Percentiles rank a stretch among this genome's conserved stretches.
phyloP scores from a whole-genome alignment of 2,888 invertebrate genomes.

The Phengaris arion region DNA sequence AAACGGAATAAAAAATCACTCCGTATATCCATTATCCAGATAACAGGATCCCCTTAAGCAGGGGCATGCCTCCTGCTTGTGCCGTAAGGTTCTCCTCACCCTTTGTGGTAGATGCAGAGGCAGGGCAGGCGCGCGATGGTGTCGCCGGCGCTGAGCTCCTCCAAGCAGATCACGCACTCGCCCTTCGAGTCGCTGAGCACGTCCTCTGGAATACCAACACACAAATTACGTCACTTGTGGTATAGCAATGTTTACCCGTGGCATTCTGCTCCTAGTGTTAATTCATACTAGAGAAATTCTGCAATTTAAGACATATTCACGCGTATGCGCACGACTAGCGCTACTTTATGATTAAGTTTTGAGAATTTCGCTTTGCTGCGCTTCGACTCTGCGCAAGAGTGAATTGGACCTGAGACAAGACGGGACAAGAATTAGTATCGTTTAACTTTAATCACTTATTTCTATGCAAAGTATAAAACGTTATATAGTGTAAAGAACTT shows the following conservation, averaged over 20 bases:
- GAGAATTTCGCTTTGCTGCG: too few species aligned
- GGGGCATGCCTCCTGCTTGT: too few species aligned
- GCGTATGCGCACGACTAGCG: too few species aligned
- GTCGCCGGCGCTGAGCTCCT: slow-evolving; percentile 96
- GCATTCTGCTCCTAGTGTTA: too few species aligned
- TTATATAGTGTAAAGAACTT: background rate
- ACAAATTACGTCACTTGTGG: background rate
- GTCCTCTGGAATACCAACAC: slow-evolving; percentile 86
- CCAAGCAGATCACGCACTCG: slow-evolving; percentile 99
- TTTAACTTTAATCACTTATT: background rate
- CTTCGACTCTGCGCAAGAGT: too few species aligned
- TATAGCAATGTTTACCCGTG: too few species aligned
- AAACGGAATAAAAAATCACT: too few species aligned
- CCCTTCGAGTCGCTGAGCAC: slow-evolving; percentile 97
- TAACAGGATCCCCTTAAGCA: too few species aligned
- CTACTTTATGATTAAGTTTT: too few species aligned
- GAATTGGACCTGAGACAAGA: background rate
- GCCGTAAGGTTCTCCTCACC: slow-evolving; percentile 74
- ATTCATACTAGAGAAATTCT: too few species aligned
- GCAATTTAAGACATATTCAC: too few species aligned
- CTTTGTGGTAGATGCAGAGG: slow-evolving; percentile 99
- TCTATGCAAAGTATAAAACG: background rate
- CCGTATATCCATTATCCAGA: too few species aligned
- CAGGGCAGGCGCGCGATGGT: slow-evolving; percentile 99
- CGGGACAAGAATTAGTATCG: background rate